Evolutionary conservation across 2,888 invertebrate species (phyloP), one percentile per base, ranked within the genome.

Genomic region (Mythimna albipuncta): DNA sequence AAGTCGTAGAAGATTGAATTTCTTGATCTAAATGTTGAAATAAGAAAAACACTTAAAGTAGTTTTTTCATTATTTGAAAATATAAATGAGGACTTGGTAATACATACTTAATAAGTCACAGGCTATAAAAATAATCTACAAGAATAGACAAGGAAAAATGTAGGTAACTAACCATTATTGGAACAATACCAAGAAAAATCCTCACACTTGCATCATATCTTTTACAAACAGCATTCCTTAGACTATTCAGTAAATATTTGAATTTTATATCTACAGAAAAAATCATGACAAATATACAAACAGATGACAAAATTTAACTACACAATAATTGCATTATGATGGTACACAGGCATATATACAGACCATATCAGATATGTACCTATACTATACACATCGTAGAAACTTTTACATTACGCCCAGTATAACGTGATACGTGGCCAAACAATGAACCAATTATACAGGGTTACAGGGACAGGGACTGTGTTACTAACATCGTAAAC

Each of bases 301-400:
- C 55, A 52, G n/a, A 35, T 67, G 69, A 84, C 72, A 72, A 72
- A 62, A 73, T 69, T n/a, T 21, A 44, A 54, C 41, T 72, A 77
- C 70, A 72, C 52, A 66, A 75, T 76, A 72, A 81, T 73, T 71
- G 65, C 76, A 68, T 81, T 71, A 68, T 44, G n/a, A 38, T 7
- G 0, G 59, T 72, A 76, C 32, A 32, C 32, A 32, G 32, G 2
- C 26, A 32, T 32, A 32, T 32, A 32, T 32, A 80, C 67, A 75
- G 6, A 11, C 21, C 62, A 69, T 83, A 85, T 75, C 82, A 54
- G 61, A 59, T 64, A 16, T 67, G 76, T 26, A 26, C 26, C 26
- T 16, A 19, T 47, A 52, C 26, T 16, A 19, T 47, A 52, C 55
- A 58, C 41, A 44, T 26, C 26, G 44, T 50, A 0, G 19, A 32